Evolutionary conservation across 2,888 invertebrate species (phyloP).

Genomic region (Dryadula phaetusa): DNA sequence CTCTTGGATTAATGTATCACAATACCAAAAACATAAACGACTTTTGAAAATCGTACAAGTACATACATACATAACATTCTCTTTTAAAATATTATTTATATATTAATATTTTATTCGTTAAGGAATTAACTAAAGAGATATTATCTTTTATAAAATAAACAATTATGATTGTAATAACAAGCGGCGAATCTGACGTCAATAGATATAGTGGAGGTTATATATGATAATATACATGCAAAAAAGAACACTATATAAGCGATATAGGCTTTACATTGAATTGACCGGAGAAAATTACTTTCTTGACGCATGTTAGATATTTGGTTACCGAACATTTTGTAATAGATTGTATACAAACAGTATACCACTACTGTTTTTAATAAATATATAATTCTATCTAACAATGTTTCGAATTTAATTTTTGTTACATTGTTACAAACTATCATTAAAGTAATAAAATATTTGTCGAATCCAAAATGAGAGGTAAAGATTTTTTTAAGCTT

Average conservation of each 20-base stretch:
- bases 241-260: not conserved
- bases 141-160: slow-evolving; percentile 30
- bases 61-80: too few relatives aligned
- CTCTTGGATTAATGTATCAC: not conserved
- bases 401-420: too few relatives aligned
- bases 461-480: too few relatives aligned
- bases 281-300: not conserved
- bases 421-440: too few relatives aligned
- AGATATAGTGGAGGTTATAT: slow-evolving; percentile 13
- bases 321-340: slow-evolving; percentile 1
- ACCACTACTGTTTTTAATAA: too few relatives aligned
- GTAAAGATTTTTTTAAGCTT: too few relatives aligned
- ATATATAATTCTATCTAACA: too few relatives aligned
- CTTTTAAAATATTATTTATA: not conserved
- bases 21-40: not conserved
- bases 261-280: slow-evolving; percentile 2
- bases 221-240: not conserved
- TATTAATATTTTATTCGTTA: not conserved
- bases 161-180: slow-evolving; percentile 34
- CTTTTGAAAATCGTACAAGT: not conserved
- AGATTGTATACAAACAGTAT: not conserved
- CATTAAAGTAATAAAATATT: too few relatives aligned
- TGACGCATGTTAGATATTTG: not conserved
- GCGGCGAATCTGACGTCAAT: slow-evolving; percentile 36
- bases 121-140: slow-evolving; percentile 7